Base-by-base conservation (phyloP, 2,888 invertebrate species). In the Polia nebulosa region DNA sequence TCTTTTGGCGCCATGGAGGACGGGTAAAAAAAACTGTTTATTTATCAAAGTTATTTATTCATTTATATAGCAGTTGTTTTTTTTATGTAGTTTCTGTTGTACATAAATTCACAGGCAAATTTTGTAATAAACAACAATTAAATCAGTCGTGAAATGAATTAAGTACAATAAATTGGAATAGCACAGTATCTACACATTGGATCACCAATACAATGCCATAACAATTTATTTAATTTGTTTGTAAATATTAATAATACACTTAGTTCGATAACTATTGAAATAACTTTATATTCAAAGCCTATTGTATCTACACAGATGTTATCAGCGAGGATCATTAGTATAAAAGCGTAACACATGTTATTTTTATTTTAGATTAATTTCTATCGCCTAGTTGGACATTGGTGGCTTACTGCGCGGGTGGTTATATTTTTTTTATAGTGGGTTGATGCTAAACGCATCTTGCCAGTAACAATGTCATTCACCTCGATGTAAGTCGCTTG, bases 401-500 rank as follows among this genome's bases (percentile, higher is more conserved):
- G 88, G 90, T 87, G 88, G 90, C 88, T 90, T 89, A 81, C 86
- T 81, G 85, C 87, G 90, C 89, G 88, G 91, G 90, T 87, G 87
- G 84, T 88, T 83, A 85, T n/a, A 4, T 83, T 79, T 82, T 74
- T 82, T 79, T 78, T 70, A 78, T 80, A 75, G 86, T 89, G 81
- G 85, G 80, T 84, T 61, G 86, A 82, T 76, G 73, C 72, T 57
- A 79, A 81, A 72, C 76, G 78, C 80, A 78, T 84, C 81, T 87
- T 86, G 75, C 83, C 85, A 79, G 87, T 87, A 87, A 89, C 79
- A 88, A 95, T 95, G 95, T 92, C 95, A 85, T 95, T 95, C 92
- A 94, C 92, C 91, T 84, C 95, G 45, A 92, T 95, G 95, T 95
- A 95, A 95, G 94, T 95, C 78, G 90, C 90, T 90, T 89, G 80